Conservation (phyloP, 2,113 vertebrate species). For the Megalops atlanticus region DNA sequence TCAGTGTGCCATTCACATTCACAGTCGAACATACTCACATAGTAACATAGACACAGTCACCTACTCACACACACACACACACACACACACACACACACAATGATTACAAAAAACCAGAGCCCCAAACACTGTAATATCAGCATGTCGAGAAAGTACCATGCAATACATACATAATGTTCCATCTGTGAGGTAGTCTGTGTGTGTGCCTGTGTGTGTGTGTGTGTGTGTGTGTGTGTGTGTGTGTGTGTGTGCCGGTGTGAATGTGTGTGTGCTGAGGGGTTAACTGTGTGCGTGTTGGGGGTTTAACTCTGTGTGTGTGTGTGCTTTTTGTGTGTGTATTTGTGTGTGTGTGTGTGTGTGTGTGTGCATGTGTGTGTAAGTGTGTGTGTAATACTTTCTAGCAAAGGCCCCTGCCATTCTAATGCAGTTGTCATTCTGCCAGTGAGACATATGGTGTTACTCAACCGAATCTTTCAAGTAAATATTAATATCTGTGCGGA, state of each 20-base stretch:
- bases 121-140: no score
- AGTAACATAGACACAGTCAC: not conserved
- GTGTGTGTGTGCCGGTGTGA: not conserved
- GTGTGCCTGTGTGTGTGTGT: not conserved
- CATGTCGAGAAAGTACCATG: no score
- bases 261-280: no score
- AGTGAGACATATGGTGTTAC: slow-evolving; percentile 26
- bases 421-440: not conserved
- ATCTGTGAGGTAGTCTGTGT: no score
- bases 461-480: slow-evolving; percentile 1
- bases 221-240: not conserved
- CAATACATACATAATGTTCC: no score
- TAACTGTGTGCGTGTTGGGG: not conserved
- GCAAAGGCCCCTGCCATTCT: no score
- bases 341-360: not conserved
- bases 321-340: not conserved
- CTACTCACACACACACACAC: not conserved
- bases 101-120: no score
- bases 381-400: not conserved
- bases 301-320: not conserved
- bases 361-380: not conserved
- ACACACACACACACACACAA: not conserved
- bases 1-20: no score
- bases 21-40: not conserved
- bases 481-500: not conserved